These are phyloP conservation scores for Drosophila mulleri DNA, from an alignment of 2,888 invertebrate species.

Conservation along the genomic window DNA sequence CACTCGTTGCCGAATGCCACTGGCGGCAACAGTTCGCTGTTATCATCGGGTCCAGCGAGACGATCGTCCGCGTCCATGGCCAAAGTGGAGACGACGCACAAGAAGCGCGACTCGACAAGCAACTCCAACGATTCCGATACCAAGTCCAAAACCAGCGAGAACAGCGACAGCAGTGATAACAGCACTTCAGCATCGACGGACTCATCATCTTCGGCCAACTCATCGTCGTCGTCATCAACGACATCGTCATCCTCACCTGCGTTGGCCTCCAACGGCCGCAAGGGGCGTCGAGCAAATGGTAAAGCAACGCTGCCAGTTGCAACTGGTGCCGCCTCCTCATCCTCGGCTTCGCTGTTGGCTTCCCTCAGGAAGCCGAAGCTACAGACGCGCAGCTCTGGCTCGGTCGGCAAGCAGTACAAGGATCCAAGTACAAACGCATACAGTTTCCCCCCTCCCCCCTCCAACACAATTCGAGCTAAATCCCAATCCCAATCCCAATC, in stretches of 20 bases:
- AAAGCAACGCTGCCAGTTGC: conserved; percentile 25
- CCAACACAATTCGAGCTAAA: background rate
- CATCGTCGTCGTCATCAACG: conserved; percentile 36
- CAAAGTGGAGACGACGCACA: background rate
- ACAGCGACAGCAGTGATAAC: conserved; percentile 21
- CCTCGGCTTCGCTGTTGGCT: conserved; percentile 52
- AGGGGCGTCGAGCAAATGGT: conserved; percentile 52
- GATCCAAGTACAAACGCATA: conserved; percentile 82
- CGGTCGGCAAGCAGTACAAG: conserved; percentile 75
- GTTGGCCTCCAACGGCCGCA: conserved; percentile 1
- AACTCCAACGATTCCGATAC: conserved; percentile 47
- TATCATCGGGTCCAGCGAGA: background rate
- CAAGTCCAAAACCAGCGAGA: conserved; percentile 29
- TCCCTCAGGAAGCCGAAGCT: conserved; percentile 68
- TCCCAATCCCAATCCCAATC: background rate
- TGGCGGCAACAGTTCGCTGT: background rate
- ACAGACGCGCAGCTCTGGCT: conserved; percentile 57
- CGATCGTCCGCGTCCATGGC: background rate
- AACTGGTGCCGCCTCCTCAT: conserved; percentile 23
- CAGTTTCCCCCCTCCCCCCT: background rate
- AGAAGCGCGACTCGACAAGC: conserved; percentile 35
- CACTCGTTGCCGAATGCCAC: conserved; percentile 28
- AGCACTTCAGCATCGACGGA: conserved; percentile 46
- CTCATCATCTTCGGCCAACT: conserved; percentile 28
- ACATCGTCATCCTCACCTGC: conserved; percentile 27